Base-by-base conservation (phyloP, 2,888 invertebrate species). In the Adelognathus sp. region DNA sequence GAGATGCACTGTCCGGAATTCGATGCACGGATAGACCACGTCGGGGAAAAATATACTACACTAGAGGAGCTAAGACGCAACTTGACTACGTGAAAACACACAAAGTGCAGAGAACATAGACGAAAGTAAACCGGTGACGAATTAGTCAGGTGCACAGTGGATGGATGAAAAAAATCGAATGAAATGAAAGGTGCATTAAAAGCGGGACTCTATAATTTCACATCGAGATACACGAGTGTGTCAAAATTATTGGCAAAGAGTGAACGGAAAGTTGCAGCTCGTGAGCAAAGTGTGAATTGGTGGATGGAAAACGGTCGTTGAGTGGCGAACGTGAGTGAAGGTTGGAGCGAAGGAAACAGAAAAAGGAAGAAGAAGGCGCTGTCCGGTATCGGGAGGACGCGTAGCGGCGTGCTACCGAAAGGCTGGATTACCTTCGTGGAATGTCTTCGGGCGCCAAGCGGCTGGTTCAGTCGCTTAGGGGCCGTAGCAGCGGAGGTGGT, bases 371-470 rank as follows among this genome's bases (percentile, higher is more conserved):
- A 33, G 71, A 21, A 56, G 61, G 50, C 60, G 66, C 18, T 56
- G 29, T 11, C 44, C 14, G 52, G 75, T 29, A 46, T 66, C 60
- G 77, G 58, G 72, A 64, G 46, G 56, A 76, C 74, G 81, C 78
- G 75, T 69, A 46, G 76, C 71, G 54, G 78, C 77, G 77, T 66
- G 74, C 85, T 71, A 83, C 64, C 85, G 88, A 86, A 88, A 90
- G 90, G 87, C 90, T 90, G 90, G 90, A 91, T 90, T 89, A 90
- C 85, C 87, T 90, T 78, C 90, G 90, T 88, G 91, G 88, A 88
- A 92, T 92, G 92, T 91, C 91, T 86, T 90, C 91, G 81, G 89
- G 91, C 87, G 91, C 92, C 86, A 91, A 91, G 90, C 90, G 92
- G 83, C 91, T 91, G 86, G 90, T 92, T 83, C 90, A 92, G 90